Evolutionary conservation across 2,888 invertebrate species (phyloP).

Genomic region (Dolichomitus sp.): DNA sequence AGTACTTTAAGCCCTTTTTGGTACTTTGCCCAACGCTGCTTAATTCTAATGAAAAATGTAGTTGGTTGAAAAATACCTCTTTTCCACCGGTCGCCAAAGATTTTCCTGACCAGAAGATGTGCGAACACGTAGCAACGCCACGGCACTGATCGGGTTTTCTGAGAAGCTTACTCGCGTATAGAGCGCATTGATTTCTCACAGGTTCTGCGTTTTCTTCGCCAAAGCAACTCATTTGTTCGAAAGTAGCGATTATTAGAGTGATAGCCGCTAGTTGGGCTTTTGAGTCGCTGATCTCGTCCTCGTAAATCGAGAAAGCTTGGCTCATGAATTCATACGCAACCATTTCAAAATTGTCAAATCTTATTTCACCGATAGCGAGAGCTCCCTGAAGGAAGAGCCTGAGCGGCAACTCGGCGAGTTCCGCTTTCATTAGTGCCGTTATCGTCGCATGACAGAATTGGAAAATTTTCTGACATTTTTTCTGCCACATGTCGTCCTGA

Average conservation of each 20-base stretch:
- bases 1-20: background rate
- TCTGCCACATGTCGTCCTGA: slow-evolving; percentile 98
- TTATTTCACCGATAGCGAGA: slow-evolving; percentile 95
- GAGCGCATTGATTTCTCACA: slow-evolving; percentile 97
- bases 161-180: slow-evolving; percentile 97
- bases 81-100: slow-evolving; percentile 86
- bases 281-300: slow-evolving; percentile 99
- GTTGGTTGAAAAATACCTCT: slow-evolving; percentile 81
- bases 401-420: slow-evolving; percentile 96
- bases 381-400: slow-evolving; percentile 98
- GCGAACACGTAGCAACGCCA: slow-evolving; percentile 97
- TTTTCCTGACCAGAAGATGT: slow-evolving; percentile 98
- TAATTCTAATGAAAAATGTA: background rate
- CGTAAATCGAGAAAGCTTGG: slow-evolving; percentile 98
- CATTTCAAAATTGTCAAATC: slow-evolving; percentile 98
- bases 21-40: background rate
- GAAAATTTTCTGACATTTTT: slow-evolving; percentile 99
- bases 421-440: slow-evolving; percentile 97
- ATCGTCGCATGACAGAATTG: slow-evolving; percentile 99
- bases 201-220: slow-evolving; percentile 99
- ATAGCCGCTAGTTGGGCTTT: slow-evolving; percentile 99
- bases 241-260: slow-evolving; percentile 97
- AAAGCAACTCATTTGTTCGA: slow-evolving; percentile 98
- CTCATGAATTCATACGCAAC: slow-evolving; percentile 99
- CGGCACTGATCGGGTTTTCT: slow-evolving; percentile 99